Evolutionary conservation across 2,888 invertebrate genomes (phyloP), one percentile per base, ranked within the genome.

Genomic region (Rhopalosiphum nymphaeae): DNA sequence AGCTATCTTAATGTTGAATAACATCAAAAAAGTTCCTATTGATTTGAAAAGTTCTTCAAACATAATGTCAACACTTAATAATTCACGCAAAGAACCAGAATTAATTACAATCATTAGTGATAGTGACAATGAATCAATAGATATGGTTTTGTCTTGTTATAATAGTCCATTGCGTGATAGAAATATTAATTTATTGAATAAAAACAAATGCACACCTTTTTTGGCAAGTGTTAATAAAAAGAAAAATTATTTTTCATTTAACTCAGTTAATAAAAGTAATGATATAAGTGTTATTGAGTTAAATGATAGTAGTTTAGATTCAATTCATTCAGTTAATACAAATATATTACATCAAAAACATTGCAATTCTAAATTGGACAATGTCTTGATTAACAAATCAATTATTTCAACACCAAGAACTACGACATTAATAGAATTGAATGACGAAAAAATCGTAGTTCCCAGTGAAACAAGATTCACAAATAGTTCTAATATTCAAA

Each of bases 91-190:
- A 78, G 9, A 61, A 90, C 86, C 94, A 42, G 90, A 94, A 25
- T 0, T 94, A 56, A 94, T 94, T 67, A 91, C 44, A 90, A 84
- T 93, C 61, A 36, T 57, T 86, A 93, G 89, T 93, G 89, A 93
- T 57, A 94, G 90, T 67, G 94, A 94, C 16, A 86, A n/a, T 91
- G 92, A 78, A n/a, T 93, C 88, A 42, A 11, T 92, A 56, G 42
- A 53, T 78, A 93, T 93, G 49, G 44, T 67, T 78, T 42, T 67
- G 2, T 49, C 53, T 53, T 44, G n/a, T 67, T 26, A 25, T 13
- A 56, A 56, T 42, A 49, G 25, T 44, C 57, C 3, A 44, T 57
- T 44, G 13, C 7, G 16, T n/a, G 49, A 67, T 49, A 90, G 29
- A 53, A 29, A 29, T 53, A 84, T 36, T 26, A 67, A 42, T 91